Conservation (phyloP, 64 coral and sea anemone species). For the Astreopora myriophthalma region DNA sequence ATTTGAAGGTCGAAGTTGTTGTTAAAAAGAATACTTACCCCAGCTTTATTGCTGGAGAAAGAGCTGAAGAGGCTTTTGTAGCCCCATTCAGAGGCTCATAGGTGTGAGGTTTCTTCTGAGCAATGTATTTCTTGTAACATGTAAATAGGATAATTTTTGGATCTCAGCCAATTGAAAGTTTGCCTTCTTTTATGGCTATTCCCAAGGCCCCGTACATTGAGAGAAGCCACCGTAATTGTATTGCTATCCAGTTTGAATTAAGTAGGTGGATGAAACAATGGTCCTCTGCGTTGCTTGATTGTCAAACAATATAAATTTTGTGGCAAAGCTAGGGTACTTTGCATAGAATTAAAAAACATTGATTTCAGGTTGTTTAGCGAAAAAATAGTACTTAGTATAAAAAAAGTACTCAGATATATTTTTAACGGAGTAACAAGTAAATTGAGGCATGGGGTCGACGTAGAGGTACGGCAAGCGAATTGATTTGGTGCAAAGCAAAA, state of each 20-base stretch:
- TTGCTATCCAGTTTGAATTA: too few relatives aligned
- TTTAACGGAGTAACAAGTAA: too few relatives aligned
- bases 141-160: background rate
- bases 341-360: background rate
- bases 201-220: too few relatives aligned
- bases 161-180: background rate
- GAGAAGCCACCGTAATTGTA: too few relatives aligned
- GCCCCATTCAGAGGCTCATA: background rate
- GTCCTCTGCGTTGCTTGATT: background rate
- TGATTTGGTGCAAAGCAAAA: too few relatives aligned
- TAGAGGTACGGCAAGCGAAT: too few relatives aligned
- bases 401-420: too few relatives aligned
- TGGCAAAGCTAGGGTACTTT: slow-evolving; percentile 6
- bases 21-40: too few relatives aligned
- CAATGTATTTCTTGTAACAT: background rate
- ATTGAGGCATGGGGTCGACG: too few relatives aligned
- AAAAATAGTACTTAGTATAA: background rate
- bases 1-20: too few relatives aligned
- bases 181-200: too few relatives aligned
- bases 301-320: background rate
- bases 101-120: background rate
- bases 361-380: background rate
- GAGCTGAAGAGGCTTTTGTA: background rate
- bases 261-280: background rate
- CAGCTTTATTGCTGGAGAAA: too few relatives aligned